Conservation (phyloP, 2,113 vertebrate genomes). For the Cheirogaleus medius region DNA sequence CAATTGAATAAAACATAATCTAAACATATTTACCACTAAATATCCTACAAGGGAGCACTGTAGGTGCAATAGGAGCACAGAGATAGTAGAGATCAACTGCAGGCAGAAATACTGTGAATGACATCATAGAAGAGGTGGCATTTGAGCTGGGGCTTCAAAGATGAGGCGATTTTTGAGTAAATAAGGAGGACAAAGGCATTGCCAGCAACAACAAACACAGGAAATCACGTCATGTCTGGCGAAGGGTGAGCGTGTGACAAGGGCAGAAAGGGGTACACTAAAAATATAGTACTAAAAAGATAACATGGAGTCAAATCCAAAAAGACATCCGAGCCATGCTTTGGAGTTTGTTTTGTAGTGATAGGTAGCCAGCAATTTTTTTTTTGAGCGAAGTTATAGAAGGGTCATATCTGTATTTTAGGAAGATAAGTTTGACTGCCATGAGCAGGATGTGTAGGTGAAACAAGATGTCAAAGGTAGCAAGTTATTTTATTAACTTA, state of each 20-base stretch:
- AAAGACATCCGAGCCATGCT: not conserved
- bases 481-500: not conserved
- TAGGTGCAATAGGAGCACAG: not conserved
- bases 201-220: not conserved
- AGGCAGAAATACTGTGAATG: not conserved
- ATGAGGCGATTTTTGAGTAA: not conserved
- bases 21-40: not conserved
- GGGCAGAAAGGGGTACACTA: not conserved
- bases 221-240: not conserved
- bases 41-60: not conserved
- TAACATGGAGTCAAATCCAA: not conserved
- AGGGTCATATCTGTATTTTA: not conserved
- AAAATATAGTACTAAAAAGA: not conserved
- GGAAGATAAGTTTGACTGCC: not conserved
- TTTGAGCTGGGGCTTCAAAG: not conserved
- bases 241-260: not conserved
- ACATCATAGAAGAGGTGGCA: not conserved
- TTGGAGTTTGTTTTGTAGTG: not conserved
- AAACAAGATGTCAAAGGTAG: not conserved
- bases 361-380: not conserved
- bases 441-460: not conserved
- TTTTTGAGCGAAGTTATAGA: not conserved
- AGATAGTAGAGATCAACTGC: not conserved
- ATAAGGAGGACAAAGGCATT: not conserved
- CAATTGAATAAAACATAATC: not conserved